Evolutionary conservation across 2,888 invertebrate species (phyloP).

Genomic region (Tuberolachnus salignus): DNA sequence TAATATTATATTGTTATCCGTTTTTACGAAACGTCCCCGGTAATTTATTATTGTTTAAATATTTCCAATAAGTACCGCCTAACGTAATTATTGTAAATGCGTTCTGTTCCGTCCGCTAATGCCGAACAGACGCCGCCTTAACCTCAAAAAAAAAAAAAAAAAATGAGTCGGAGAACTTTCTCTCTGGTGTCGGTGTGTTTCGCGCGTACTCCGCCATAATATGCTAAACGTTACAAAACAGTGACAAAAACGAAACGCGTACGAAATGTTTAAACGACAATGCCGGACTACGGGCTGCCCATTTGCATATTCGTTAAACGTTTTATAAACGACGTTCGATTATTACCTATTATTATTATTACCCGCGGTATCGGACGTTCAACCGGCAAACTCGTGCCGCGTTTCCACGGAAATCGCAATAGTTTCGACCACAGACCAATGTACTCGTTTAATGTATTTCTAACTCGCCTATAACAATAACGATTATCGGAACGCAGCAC

Average conservation of each 20-base stretch:
- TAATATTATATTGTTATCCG: background rate
- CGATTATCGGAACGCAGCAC: no score
- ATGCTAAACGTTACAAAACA: background rate
- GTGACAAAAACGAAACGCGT: background rate
- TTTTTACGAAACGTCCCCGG: background rate
- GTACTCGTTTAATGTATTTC: no score
- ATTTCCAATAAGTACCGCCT: background rate
- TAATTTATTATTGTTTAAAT: background rate
- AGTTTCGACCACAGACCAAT: no score
- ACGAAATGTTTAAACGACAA: no score
- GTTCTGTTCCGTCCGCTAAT: background rate
- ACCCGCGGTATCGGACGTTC: background rate
- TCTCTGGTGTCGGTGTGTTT: background rate
- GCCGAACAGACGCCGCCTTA: background rate
- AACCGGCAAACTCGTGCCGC: no score
- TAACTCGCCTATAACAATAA: no score
- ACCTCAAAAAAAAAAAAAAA: background rate
- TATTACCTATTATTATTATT: background rate
- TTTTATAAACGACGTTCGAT: background rate
- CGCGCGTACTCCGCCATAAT: background rate
- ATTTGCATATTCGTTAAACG: no score
- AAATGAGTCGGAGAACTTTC: constrained; percentile 15
- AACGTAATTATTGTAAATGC: background rate
- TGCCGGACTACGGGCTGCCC: no score
- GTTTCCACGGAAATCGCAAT: no score